Base-by-base conservation (phyloP, 2,888 invertebrate genomes). In the Girardia tigrina region DNA sequence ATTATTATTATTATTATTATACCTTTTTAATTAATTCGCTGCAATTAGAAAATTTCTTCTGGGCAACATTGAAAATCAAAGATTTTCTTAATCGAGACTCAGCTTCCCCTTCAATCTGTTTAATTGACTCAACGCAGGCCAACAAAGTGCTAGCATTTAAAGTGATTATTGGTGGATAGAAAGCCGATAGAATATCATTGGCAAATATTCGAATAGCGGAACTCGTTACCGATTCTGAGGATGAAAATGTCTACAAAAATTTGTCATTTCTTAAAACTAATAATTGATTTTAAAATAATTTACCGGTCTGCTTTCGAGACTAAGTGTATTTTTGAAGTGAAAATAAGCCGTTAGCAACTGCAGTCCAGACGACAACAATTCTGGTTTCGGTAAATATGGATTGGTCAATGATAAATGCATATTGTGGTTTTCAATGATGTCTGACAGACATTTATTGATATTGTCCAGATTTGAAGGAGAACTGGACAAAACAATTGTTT, bases 81-180 rank as follows among this genome's bases (percentile, higher is more conserved):
- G 8, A 56, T 56, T 56, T 56, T 56, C 23, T 56, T 20, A 16
- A 56, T 20, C 56, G 4, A 2, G 56, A 23, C 56, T 56, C 56
- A 12, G 23, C 4, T 6, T 16, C 56, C 23, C 56, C n/a, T 4
- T 56, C 56, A n/a, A 56, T 56, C 23, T 56, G 56, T 56, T 56
- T 56, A 8, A 56, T 56, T 6, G 56, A 56, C n/a, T n/a, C 56
- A 56, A 56, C 56, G 23, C 56, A 56, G n/a, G 56, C 56, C n/a
- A 56, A 56, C 23, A 56, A 56, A 20, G 56, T 56, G n/a, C n/a
- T 56, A 6, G 56, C 56, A 56, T 56, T 56, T 56, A 56, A n/a
- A 56, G n/a, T 8, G 4, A 56, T 56, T 12, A 23, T 8, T 20
- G 56, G 23, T 6, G 56, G 56, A 56, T 56, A 56, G n/a, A 56